phyloP scores from a whole-genome alignment of 2,888 invertebrate species.

The Malthinus flaveolus region DNA sequence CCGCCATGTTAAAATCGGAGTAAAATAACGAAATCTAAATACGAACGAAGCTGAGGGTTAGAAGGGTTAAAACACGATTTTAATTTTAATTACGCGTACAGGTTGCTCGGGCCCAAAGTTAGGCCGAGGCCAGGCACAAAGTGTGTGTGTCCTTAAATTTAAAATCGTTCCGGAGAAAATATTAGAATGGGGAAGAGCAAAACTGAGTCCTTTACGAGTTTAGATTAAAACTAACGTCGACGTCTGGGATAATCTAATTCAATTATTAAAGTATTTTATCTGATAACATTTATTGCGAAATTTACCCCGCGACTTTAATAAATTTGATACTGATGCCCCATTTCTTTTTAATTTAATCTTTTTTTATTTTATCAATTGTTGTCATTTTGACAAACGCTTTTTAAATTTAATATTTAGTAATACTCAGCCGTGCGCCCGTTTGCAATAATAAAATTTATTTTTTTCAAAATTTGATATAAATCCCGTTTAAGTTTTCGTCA shows the following conservation, averaged over 20 bases:
- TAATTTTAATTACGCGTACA: slow-evolving; percentile 29
- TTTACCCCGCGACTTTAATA: too few species aligned
- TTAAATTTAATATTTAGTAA: too few species aligned
- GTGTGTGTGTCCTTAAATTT: slow-evolving; percentile 23
- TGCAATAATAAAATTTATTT: too few species aligned
- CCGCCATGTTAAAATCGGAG: slow-evolving; percentile 13
- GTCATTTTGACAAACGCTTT: too few species aligned
- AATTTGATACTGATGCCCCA: too few species aligned
- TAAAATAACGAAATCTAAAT: slow-evolving; percentile 24
- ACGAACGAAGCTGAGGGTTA: slow-evolving; percentile 12
- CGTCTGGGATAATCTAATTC: slow-evolving; percentile 1
- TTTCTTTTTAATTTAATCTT: too few species aligned
- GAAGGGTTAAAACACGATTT: slow-evolving; percentile 17
- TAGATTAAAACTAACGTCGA: slow-evolving; percentile 15
- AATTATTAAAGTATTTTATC: slow-evolving; percentile 3
- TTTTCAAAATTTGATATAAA: too few species aligned
- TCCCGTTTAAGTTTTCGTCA: too few species aligned
- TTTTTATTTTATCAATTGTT: too few species aligned
- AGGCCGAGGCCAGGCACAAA: slow-evolving; percentile 19
- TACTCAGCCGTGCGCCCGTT: too few species aligned
- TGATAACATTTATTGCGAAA: too few species aligned
- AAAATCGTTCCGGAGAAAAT: slow-evolving; percentile 25
- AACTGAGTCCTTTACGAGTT: slow-evolving; percentile 13
- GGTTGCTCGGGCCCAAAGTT: slow-evolving; percentile 12
- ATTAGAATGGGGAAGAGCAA: slow-evolving; percentile 17